Base-by-base conservation (phyloP, 1,140 invertebrate species). In the Agraylea sexmaculata region DNA sequence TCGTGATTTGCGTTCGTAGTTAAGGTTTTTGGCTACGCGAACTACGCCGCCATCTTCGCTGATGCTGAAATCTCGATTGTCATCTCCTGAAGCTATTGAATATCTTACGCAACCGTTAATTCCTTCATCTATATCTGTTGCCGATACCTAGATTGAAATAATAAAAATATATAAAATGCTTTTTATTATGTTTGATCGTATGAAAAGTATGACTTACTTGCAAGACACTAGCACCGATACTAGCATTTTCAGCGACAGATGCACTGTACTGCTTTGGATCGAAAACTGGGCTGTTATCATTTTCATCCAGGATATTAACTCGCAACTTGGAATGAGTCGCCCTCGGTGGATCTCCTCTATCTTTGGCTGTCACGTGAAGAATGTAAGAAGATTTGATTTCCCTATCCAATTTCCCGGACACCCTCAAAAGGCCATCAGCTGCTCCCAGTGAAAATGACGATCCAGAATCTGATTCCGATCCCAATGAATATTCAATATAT, bases 241-340 rank as follows among this genome's bases (percentile, higher is more conserved):
- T 83, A n/a, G 88, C 83, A 64, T 95, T 91, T 64, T 97, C 93
- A 2, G 84, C 77, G 6, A 95, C 78, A 0, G 80, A 83, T 1
- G 85, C 80, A 23, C 80, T 84, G 55, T 95, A 96, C 50, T 86
- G 80, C 50, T 78, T 78, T 0, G 84, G 84, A 58, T 87, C 80
- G 62, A 96, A 96, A 4, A 85, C 71, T 0, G 93, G 92, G 43
- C 78, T 80, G 59, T 96, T 94, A 60, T 96, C 92, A 59, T 96
- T 97, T 57, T 88, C 85, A 57, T 96, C 92, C 17, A 87, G 62
- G 20, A 97, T 75, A 34, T 72, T 68, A 4, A 96, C 76, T 6
- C 69, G 64, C 15, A 96, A 68, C 31, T 73, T 71, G 3, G 76
- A 73, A 28, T 74, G 73, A 1, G 82, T 80, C 0, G 75, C 73